Evolutionary conservation across 1,140 invertebrate species (phyloP).

Genomic region (Drosophila sp.): DNA sequence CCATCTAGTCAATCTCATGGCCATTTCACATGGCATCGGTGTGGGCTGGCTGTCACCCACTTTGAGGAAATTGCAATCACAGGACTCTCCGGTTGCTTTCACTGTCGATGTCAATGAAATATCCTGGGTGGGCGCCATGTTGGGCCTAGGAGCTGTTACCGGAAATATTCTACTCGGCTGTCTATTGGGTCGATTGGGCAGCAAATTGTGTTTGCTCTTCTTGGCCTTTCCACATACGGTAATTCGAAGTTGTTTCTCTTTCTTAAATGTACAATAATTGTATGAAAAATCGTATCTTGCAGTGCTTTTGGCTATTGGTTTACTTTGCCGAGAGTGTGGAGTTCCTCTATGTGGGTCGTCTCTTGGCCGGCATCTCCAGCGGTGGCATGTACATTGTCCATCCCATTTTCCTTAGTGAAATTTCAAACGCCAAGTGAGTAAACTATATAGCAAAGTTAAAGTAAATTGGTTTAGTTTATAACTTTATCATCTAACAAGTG

Average conservation of each 20-base stretch:
- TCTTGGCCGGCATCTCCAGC: conserved; percentile 77
- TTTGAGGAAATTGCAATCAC: conserved; percentile 53
- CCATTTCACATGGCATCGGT: conserved; percentile 65
- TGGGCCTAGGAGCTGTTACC: conserved; percentile 60
- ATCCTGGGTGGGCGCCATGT: conserved; percentile 64
- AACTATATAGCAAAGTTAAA: too few species aligned
- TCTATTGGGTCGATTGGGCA: conserved; percentile 46
- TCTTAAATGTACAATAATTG: too few species aligned
- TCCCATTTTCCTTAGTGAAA: conserved; percentile 73
- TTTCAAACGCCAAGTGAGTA: conserved; percentile 73
- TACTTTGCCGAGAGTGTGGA: conserved; percentile 57
- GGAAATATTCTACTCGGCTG: conserved; percentile 58
- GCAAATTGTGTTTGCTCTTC: conserved; percentile 51
- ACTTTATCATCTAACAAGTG: neutral
- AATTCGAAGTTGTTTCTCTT: neutral
- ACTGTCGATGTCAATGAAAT: conserved; percentile 47
- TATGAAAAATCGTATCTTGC: neutral
- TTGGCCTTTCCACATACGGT: conserved; percentile 63
- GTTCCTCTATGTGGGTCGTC: conserved; percentile 75
- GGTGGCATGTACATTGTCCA: conserved; percentile 69
- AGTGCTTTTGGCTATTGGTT: conserved; percentile 68
- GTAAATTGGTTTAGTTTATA: too few species aligned
- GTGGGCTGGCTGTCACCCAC: conserved; percentile 65
- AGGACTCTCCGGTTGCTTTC: conserved; percentile 44
- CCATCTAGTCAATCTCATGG: conserved; percentile 58